Evolutionary conservation across 1,140 invertebrate species (phyloP), one percentile per base, ranked within the genome.

Genomic region (Drusus annulatus): DNA sequence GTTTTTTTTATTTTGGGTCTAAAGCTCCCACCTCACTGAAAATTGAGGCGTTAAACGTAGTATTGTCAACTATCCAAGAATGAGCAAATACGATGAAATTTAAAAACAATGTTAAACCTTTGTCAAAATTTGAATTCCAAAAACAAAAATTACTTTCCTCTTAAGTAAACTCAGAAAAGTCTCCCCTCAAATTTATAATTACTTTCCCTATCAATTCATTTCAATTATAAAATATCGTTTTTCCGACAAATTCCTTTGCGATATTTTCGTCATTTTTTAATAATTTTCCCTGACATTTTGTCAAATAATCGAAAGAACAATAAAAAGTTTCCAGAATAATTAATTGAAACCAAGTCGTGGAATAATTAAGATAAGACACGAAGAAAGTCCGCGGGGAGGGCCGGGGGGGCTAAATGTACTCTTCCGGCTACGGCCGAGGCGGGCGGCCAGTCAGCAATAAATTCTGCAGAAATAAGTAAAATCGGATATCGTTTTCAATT

Each of bases 401-500:
- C 2, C 2, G 25, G 25, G 2, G 25, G 25, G 2, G 25, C 25
- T 2, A 28, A 5, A 28, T 69, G 36, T 16, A 65, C 62, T n/a
- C 62, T 65, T 65, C 28, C 28, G 7, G 36, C 45, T 69, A 69
- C 36, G 5, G 65, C 25, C 25, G 45, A 50, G 45, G 65, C 65
- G 23, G 51, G n/a, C n/a, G 36, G 16, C 62, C 25, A 36, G 65
- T 69, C 65, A 69, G 65, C 65, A 17, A 69, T 69, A 69, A 69
- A 69, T 69, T 69, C 36, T 69, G 25, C 25, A 50, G 65, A 50
- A 50, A 69, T 31, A 69, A 69, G 65, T 50, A 69, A 69, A 50
- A 69, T 69, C 65, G n/a, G 65, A 69, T 50, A 69, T 69, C 65
- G 21, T 69, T 69, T 69, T 69, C 65, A 69, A 69, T 69, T 69